Percentiles rank a stretch among this genome's conserved stretches.
These are phyloP conservation scores for Sarcophaga subvicina DNA, from an alignment of 2,888 invertebrate genomes.

Conservation along the genomic window DNA sequence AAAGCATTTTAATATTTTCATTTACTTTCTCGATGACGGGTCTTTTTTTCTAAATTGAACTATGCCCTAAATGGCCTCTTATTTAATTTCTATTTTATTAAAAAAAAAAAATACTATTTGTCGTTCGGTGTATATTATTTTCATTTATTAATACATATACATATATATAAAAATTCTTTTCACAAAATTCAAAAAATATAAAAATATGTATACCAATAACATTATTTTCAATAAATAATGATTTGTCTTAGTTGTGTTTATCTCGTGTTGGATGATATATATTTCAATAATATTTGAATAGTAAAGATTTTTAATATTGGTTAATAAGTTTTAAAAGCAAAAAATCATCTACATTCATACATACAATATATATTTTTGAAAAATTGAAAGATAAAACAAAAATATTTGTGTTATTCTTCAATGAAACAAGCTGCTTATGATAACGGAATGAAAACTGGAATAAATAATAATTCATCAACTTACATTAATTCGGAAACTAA, in stretches of 20 bases:
- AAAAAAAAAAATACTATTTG: too few relatives aligned
- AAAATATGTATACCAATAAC: too few relatives aligned
- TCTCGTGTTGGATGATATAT: not conserved
- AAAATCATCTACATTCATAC: constrained; percentile 48
- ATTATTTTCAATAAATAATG: too few relatives aligned
- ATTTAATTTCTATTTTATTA: too few relatives aligned
- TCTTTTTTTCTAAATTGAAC: too few relatives aligned
- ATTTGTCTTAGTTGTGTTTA: not conserved
- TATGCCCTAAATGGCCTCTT: too few relatives aligned
- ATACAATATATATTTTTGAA: constrained; percentile 41
- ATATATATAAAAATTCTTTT: too few relatives aligned
- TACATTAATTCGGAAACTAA: constrained; percentile 9
- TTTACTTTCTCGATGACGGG: too few relatives aligned
- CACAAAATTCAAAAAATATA: too few relatives aligned
- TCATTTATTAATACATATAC: too few relatives aligned
- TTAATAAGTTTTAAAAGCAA: constrained; percentile 42
- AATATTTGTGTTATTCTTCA: constrained; percentile 73
- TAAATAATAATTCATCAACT: constrained; percentile 25
- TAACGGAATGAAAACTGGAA: constrained; percentile 62
- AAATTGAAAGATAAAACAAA: constrained; percentile 69
- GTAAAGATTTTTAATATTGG: constrained; percentile 23
- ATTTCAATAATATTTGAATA: constrained; percentile 26
- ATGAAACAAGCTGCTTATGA: constrained; percentile 71
- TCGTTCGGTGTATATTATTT: too few relatives aligned
- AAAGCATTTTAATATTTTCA: too few relatives aligned